Evolutionary conservation across 92 coral and sea anemone genomes (phyloP), one percentile per base, ranked within the genome.

Genomic region (Parazoanthus atlanticus): DNA sequence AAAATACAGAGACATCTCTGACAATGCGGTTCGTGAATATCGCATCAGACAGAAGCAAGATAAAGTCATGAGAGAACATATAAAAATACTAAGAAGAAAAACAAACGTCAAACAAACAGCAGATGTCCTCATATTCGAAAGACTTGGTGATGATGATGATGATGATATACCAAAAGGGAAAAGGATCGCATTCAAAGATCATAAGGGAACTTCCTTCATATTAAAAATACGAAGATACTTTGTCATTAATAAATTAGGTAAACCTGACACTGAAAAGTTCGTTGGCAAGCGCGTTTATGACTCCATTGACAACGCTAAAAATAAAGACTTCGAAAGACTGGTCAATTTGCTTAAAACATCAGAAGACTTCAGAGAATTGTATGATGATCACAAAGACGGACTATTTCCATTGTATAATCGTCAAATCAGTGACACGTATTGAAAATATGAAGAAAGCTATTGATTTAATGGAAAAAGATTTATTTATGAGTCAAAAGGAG

Each of bases 391-490:
- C 4, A 79, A 54, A n/a, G n/a, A n/a, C n/a, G 6, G 84, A 49
- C 23, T 79, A 79, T 16, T 28, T 79, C 21, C 54, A 79, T 52
- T 79, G 84, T 46, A 79, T 79, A n/a, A 79, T 79, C 1, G 32
- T 79, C 28, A 79, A 79, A 79, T 79, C 84, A 3, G 21, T 79
- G 12, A 30, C 40, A 46, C 2, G 29, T 30, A 54, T 11, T 11
- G 19, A 17, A 2, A 79, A 79, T 9, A 38, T 21, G 30, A 6
- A 16, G 2, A 58, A 64, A 25, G 86, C 49, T 30, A 82, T 58
- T 64, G 52, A 82, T 82, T 34, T 82, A 21, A 36, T 82, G 33
- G 86, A 83, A 36, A 77, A 83, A 65, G 86, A 83, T 67, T 34
- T 83, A 83, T 83, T 83, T 46, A 66, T 86, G 89, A 29, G 56